Conservation (phyloP, 2,888 invertebrate species). For the Apeira syringaria region DNA sequence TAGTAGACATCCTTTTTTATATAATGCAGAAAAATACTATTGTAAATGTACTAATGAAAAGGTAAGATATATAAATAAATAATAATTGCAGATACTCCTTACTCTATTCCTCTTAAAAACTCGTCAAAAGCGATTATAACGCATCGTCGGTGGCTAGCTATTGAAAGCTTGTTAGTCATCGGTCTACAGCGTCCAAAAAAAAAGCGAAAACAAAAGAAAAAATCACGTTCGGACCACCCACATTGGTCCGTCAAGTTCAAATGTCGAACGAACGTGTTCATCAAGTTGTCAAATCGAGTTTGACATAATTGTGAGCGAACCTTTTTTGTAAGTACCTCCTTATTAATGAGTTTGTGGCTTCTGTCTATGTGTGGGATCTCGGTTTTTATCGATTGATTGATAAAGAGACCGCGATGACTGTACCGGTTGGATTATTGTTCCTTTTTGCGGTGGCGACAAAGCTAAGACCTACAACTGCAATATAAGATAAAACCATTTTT, state of each 20-base stretch:
- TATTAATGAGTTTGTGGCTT: slow-evolving; percentile 47
- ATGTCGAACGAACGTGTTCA: slow-evolving; percentile 75
- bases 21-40: no score
- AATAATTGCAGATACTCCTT: background rate
- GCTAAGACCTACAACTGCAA: background rate
- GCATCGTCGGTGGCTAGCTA: slow-evolving; percentile 72
- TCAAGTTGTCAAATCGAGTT: slow-evolving; percentile 81
- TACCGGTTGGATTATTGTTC: background rate
- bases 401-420: slow-evolving; percentile 10
- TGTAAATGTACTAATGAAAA: no score
- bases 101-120: slow-evolving; percentile 16
- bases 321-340: slow-evolving; percentile 54
- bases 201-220: slow-evolving; percentile 57
- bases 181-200: slow-evolving; percentile 57
- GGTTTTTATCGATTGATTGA: slow-evolving; percentile 26
- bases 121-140: slow-evolving; percentile 64
- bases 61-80: no score
- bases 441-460: background rate
- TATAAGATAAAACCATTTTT: slow-evolving; percentile 23
- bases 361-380: slow-evolving; percentile 40
- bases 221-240: slow-evolving; percentile 74
- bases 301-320: slow-evolving; percentile 76
- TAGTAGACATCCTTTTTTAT: no score
- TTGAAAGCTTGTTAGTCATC: slow-evolving; percentile 75
- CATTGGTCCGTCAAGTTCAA: slow-evolving; percentile 69